phyloP scores from a whole-genome alignment of 2,113 vertebrate genomes.

The Strix aluco region DNA sequence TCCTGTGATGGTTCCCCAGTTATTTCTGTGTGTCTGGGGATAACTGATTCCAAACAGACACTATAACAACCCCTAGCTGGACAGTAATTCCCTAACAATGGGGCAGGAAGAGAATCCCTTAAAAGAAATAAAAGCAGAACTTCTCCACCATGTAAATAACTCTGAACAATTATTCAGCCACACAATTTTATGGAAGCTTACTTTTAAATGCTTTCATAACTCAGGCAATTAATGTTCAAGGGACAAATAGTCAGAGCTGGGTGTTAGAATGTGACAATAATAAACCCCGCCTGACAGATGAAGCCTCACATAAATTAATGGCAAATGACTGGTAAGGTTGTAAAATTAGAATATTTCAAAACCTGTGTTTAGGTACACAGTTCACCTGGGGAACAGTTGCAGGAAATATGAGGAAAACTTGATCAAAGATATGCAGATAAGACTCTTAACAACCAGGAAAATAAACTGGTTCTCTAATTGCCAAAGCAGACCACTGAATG shows the following conservation, averaged over 20 bases:
- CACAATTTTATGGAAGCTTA: neutral
- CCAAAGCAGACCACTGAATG: neutral
- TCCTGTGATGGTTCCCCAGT: neutral
- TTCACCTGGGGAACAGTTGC: neutral
- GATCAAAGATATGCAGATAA: neutral
- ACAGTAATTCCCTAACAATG: neutral
- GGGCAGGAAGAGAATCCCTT: neutral
- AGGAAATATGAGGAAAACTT: neutral
- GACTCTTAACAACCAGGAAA: neutral
- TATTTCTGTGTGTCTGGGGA: neutral
- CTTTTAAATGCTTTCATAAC: neutral
- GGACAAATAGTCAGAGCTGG: neutral
- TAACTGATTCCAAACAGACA: neutral
- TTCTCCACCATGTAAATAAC: neutral
- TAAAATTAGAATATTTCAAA: neutral
- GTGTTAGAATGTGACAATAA: neutral
- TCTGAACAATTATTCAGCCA: neutral
- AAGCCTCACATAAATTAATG: neutral
- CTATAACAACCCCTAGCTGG: neutral
- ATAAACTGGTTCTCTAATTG: neutral
- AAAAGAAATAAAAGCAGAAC: neutral
- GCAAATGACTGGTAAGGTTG: neutral
- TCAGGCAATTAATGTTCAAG: neutral
- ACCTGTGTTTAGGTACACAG: neutral
- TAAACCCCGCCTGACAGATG: neutral